Conservation (phyloP, 2,797 vertebrate genomes). For the Poeciliopsis gracilis region DNA sequence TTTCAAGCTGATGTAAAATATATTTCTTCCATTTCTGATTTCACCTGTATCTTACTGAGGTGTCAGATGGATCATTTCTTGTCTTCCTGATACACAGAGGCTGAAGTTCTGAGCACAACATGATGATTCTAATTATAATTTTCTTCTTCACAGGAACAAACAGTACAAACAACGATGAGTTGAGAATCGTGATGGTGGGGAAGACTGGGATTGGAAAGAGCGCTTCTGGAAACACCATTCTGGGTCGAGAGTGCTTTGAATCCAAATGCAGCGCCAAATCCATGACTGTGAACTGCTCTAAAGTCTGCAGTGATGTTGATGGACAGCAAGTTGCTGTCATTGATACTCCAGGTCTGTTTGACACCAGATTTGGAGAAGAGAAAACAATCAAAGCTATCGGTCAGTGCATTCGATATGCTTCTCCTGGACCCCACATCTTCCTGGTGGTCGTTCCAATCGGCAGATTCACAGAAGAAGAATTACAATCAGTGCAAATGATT, state of each 20-base stretch:
- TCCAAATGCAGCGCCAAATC: not conserved
- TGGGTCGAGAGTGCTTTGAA: not conserved
- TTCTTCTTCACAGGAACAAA: not conserved
- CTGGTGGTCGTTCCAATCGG: not conserved
- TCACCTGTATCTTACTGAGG: no score
- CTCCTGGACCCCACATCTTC: slow-evolving; percentile 8
- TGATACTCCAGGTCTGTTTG: not conserved
- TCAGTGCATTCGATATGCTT: not conserved
- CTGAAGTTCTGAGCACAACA: no score
- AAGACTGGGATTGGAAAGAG: not conserved
- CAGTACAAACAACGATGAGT: not conserved
- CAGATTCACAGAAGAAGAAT: not conserved
- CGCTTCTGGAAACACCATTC: slow-evolving; percentile 1
- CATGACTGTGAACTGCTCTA: not conserved
- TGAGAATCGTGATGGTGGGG: slow-evolving; percentile 8
- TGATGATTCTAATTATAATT: no score
- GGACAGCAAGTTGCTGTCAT: not conserved
- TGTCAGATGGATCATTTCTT: no score
- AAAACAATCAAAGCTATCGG: not conserved
- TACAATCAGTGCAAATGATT: not conserved
- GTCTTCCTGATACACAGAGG: no score
- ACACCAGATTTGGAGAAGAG: not conserved
- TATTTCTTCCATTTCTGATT: no score
- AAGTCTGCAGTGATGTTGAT: not conserved
- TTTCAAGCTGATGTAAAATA: no score